These are phyloP conservation scores for Himalopsyche phryganea DNA, from an alignment of 1,140 invertebrate genomes.

Conservation along the genomic window DNA sequence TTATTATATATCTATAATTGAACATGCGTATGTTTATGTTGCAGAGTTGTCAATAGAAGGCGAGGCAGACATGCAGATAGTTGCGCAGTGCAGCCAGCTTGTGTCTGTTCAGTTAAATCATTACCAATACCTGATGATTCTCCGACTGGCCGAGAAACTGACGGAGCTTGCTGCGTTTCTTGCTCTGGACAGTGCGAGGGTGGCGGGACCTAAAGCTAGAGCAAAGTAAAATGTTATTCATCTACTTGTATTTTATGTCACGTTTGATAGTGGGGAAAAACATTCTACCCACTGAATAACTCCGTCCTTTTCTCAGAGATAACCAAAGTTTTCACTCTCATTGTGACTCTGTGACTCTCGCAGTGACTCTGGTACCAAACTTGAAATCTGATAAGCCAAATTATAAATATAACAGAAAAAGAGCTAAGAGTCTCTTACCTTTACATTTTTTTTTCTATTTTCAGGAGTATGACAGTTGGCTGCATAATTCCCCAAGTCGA, in stretches of 20 bases:
- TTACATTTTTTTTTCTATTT: background rate
- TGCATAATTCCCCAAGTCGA: conserved; percentile 80
- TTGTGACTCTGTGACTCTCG: too few species aligned
- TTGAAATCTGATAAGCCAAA: too few species aligned
- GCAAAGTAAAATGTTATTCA: conserved; percentile 25
- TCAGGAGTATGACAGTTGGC: conserved; percentile 67
- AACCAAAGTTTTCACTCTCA: too few species aligned
- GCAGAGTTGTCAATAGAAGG: conserved; percentile 24
- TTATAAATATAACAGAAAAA: too few species aligned
- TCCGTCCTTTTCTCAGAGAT: too few species aligned
- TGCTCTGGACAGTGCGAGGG: conserved; percentile 71
- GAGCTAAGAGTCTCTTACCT: too few species aligned
- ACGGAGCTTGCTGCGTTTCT: conserved; percentile 77
- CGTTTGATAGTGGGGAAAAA: too few species aligned
- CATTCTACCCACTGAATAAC: too few species aligned
- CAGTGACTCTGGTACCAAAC: too few species aligned
- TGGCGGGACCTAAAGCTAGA: conserved; percentile 39
- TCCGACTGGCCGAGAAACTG: conserved; percentile 79
- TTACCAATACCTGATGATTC: conserved; percentile 86
- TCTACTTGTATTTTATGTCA: too few species aligned
- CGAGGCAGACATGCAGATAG: conserved; percentile 61
- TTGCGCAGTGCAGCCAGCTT: conserved; percentile 73
- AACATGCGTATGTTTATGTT: conserved; percentile 3
- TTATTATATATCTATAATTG: too few species aligned
- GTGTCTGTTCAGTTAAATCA: conserved; percentile 87